Conservation (phyloP, 2,888 invertebrate species). For the Noctua comes region DNA sequence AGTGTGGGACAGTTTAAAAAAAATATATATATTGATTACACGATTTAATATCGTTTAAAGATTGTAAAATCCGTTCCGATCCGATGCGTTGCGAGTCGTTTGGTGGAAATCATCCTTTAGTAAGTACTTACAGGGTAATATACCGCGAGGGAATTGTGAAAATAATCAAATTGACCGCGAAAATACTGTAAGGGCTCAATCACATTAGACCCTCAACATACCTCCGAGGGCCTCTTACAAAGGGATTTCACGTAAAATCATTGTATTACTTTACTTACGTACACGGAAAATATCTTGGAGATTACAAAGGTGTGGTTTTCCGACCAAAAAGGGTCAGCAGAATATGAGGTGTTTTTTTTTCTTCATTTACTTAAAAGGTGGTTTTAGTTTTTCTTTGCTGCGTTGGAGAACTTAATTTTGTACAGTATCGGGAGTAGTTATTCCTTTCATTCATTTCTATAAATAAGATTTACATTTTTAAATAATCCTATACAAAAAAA, state of each 20-base stretch:
- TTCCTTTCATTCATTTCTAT: not conserved
- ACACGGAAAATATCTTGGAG: slow-evolving; percentile 42
- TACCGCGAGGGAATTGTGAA: slow-evolving; percentile 19
- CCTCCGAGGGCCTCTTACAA: slow-evolving; percentile 34
- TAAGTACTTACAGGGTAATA: slow-evolving; percentile 30
- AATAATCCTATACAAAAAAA: too few species aligned
- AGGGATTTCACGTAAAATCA: slow-evolving; percentile 45
- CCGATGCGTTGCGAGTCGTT: too few species aligned
- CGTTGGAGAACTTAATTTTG: not conserved
- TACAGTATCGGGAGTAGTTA: not conserved
- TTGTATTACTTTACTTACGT: slow-evolving; percentile 54
- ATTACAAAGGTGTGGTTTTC: slow-evolving; percentile 34
- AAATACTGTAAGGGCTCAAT: slow-evolving; percentile 50
- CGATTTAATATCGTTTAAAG: too few species aligned
- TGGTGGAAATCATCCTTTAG: too few species aligned
- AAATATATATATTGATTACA: too few species aligned
- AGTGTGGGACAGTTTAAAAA: too few species aligned
- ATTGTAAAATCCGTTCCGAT: too few species aligned
- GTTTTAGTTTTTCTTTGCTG: not conserved
- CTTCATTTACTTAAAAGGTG: slow-evolving; percentile 32
- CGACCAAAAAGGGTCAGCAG: slow-evolving; percentile 11
- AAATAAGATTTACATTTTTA: too few species aligned
- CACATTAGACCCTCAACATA: slow-evolving; percentile 53
- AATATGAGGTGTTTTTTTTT: slow-evolving; percentile 28
- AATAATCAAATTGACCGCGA: slow-evolving; percentile 53